A percentile compares a stretch with the other conserved stretches of the same genome.
phyloP scores from a whole-genome alignment of 2,888 invertebrate species.

The Bimastos eiseni region DNA sequence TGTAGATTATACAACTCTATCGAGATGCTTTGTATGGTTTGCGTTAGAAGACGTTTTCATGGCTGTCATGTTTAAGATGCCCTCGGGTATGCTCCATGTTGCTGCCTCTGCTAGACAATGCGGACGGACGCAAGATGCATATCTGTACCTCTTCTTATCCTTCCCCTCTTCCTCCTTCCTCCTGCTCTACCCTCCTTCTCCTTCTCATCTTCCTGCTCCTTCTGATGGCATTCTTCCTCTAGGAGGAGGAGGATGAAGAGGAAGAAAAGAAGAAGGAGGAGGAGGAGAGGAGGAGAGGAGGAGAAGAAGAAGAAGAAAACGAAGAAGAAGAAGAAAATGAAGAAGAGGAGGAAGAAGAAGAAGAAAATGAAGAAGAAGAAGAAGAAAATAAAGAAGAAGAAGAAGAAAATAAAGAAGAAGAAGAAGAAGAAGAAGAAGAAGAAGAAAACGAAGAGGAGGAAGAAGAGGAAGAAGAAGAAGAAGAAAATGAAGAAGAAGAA shows the following conservation, averaged over 20 bases:
- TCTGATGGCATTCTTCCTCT: no score
- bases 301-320: neutral
- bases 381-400: no score
- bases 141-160: neutral
- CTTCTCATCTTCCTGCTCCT: no score
- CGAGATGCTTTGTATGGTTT: neutral
- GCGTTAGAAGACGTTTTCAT: neutral
- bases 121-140: neutral
- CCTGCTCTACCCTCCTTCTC: neutral
- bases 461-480: neutral
- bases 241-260: neutral
- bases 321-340: no score
- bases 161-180: neutral
- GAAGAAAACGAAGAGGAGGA: neutral
- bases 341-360: no score
- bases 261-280: neutral
- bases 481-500: neutral
- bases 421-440: no score
- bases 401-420: no score
- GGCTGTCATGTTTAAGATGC: neutral
- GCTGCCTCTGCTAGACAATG: conserved; percentile 2
- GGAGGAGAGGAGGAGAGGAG: neutral
- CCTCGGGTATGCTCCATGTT: neutral
- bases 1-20: no score
- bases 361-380: no score